Conservation (phyloP, 1,140 invertebrate species). For the Popillia japonica region DNA sequence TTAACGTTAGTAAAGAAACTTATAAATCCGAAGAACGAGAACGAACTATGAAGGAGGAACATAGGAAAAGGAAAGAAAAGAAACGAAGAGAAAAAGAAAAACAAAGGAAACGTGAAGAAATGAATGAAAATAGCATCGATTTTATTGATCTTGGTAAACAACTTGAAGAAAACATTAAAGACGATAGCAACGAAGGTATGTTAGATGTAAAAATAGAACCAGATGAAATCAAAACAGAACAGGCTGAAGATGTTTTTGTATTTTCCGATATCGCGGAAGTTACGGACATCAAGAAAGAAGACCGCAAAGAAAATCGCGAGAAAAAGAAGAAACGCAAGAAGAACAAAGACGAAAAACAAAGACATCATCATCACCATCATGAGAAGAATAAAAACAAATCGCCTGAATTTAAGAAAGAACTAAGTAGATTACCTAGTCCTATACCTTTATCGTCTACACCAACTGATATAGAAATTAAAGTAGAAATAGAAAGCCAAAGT, state of each 20-base stretch:
- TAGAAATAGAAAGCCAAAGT: constrained; percentile 46
- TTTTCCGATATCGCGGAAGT: constrained; percentile 67
- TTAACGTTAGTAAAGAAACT: constrained; percentile 47
- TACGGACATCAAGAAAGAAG: constrained; percentile 51
- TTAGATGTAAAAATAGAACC: constrained; percentile 1
- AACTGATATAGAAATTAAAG: constrained; percentile 41
- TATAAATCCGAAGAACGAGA: constrained; percentile 56
- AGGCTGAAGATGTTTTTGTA: constrained; percentile 63
- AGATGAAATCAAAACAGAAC: constrained; percentile 44
- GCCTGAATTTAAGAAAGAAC: constrained; percentile 49
- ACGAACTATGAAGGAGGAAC: constrained; percentile 64
- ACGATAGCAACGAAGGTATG: constrained; percentile 63
- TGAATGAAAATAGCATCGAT: constrained; percentile 81
- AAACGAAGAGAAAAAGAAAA: constrained; percentile 70
- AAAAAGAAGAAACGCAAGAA: constrained; percentile 86
- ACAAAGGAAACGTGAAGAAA: constrained; percentile 53
- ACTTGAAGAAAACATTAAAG: constrained; percentile 79
- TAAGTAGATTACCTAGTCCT: neutral
- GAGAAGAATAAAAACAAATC: constrained; percentile 57
- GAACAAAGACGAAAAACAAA: constrained; percentile 78
- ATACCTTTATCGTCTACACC: neutral
- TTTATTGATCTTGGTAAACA: constrained; percentile 80
- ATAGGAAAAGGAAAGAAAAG: constrained; percentile 71
- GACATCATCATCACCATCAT: constrained; percentile 69
- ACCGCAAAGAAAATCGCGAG: constrained; percentile 71